These are phyloP conservation scores for Aphelenchoides fujianensis DNA, from an alignment of 1,140 invertebrate species.

Conservation along the genomic window DNA sequence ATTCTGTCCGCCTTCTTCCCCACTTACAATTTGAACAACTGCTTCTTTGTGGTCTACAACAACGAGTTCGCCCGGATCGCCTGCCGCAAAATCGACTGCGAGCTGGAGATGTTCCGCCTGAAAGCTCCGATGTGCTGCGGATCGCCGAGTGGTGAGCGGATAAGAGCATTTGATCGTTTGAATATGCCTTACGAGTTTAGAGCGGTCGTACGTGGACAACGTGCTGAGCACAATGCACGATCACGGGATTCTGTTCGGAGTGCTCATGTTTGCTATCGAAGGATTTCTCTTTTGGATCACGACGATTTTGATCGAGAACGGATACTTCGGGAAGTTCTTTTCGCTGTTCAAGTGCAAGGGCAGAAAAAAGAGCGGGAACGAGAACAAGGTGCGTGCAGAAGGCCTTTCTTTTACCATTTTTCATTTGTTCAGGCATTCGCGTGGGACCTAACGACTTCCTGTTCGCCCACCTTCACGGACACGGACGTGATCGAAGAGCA, in stretches of 20 bases:
- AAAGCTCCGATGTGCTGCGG: slow-evolving; percentile 40
- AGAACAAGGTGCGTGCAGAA: too few relatives aligned
- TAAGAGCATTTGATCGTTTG: slow-evolving; percentile 4
- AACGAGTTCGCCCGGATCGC: slow-evolving; percentile 43
- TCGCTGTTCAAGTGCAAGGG: too few relatives aligned
- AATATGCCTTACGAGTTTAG: slow-evolving; percentile 22
- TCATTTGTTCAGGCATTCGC: slow-evolving; percentile 3
- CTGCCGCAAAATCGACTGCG: slow-evolving; percentile 37
- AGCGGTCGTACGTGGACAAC: slow-evolving; percentile 36
- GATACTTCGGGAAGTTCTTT: slow-evolving; percentile 24
- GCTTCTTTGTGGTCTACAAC: slow-evolving; percentile 42
- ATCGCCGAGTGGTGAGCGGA: neutral
- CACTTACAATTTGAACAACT: slow-evolving; percentile 45
- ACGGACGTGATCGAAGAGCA: slow-evolving; percentile 28
- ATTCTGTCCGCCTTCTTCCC: slow-evolving; percentile 50
- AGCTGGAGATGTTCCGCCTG: slow-evolving; percentile 4
- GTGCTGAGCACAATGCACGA: slow-evolving; percentile 24
- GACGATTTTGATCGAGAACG: slow-evolving; percentile 40
- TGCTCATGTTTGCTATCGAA: slow-evolving; percentile 46
- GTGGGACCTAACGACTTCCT: neutral
- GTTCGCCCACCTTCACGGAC: neutral
- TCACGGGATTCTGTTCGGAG: slow-evolving; percentile 36
- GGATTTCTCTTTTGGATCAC: slow-evolving; percentile 53
- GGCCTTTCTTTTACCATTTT: too few relatives aligned
- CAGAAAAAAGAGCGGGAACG: too few relatives aligned